Evolutionary conservation across 2,888 invertebrate species (phyloP), one percentile per base, ranked within the genome.

Genomic region (Ypsolopha scabrella): DNA sequence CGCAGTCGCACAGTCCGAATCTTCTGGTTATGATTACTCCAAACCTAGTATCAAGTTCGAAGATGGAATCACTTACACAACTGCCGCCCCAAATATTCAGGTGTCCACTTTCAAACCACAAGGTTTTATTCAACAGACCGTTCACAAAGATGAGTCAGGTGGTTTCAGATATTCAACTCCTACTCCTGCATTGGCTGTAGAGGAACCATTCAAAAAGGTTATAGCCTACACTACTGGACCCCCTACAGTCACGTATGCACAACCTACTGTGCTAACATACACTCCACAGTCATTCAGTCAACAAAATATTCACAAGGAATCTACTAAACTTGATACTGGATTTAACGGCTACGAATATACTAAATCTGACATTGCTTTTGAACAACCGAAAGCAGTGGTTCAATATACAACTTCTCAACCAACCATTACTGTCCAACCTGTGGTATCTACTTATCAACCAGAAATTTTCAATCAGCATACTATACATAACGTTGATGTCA

Each of bases 181-280:
- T 34, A 64, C 62, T 1, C 80, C 83, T 7, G 33, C 44, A n/a
- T 14, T 48, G 14, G 71, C 80, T 2, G 65, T 68, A 51, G 85
- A 85, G 60, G 72, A 72, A 52, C 82, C 82, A 14, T 78, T 85
- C 49, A 81, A 73, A 55, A 83, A 78, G 61, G 43, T 77, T 1
- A 71, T 80, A 14, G 83, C 85, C 38, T 86, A 86, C 52, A 83
- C 85, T 4, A 83, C 83, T 48, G 81, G 82, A 6, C 67, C 79
- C 4, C 58, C 69, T 34, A 56, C 68, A 1, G 57, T 60, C 48
- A 60, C 70, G 10, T 78, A 71, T 52, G 65, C 60, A 38, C 71
- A 73, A 55, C 73, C 80, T 6, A 67, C 74, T 9, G 61, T 64
- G 6, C 58, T 58, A 6, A 53, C 58, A 10, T 58, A 58, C 52